Evolutionary conservation across 2,113 vertebrate genomes (phyloP).

Genomic region (Phoxinus phoxinus): DNA sequence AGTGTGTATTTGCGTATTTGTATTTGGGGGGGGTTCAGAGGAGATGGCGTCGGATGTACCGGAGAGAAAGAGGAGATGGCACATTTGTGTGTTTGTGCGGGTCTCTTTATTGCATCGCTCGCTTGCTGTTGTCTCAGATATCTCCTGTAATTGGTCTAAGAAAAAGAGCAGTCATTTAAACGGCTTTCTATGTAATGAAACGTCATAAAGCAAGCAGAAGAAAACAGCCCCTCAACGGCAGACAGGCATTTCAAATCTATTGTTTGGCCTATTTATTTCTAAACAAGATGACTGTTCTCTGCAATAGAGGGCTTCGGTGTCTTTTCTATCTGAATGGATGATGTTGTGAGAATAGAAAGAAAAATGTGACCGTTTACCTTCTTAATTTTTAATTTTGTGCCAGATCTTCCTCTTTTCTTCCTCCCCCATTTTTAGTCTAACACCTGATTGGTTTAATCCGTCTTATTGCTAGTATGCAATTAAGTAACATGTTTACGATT

Average conservation of each 20-base stretch:
- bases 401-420: not conserved
- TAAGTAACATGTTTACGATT: constrained; percentile 13
- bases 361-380: constrained; percentile 36
- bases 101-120: constrained; percentile 52
- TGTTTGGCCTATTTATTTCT: constrained; percentile 69
- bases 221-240: constrained; percentile 48
- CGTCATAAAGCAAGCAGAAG: constrained; percentile 36
- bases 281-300: constrained; percentile 55
- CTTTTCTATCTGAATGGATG: constrained; percentile 39
- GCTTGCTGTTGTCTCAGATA: constrained; percentile 56
- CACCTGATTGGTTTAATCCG: constrained; percentile 21
- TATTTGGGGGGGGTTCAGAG: constrained; percentile 50
- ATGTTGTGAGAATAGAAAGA: constrained; percentile 40
- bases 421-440: not conserved
- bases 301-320: constrained; percentile 18
- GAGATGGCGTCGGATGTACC: constrained; percentile 40
- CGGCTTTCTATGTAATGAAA: constrained; percentile 53
- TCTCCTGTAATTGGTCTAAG: constrained; percentile 66
- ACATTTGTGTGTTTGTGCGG: constrained; percentile 59
- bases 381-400: constrained; percentile 35
- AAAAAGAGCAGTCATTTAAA: constrained; percentile 60
- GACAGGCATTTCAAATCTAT: constrained; percentile 68
- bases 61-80: constrained; percentile 63
- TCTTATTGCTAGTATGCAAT: constrained; percentile 19
- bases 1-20: constrained; percentile 40